Evolutionary conservation across 2,797 vertebrate genomes (phyloP).

Genomic region (Bufotes viridis): DNA sequence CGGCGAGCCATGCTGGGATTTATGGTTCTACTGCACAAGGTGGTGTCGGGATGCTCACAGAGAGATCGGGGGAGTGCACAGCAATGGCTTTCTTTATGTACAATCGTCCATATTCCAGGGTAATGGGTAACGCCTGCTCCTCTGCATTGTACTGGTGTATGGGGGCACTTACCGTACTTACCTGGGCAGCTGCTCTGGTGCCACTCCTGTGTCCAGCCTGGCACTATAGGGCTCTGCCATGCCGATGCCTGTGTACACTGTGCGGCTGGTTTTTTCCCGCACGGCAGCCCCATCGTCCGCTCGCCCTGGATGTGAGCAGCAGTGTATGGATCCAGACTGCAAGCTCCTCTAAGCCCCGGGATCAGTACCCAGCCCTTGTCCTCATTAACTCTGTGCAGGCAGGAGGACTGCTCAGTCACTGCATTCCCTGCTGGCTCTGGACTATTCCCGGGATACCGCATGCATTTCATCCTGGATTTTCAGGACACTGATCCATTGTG

Average conservation of each 20-base stretch:
- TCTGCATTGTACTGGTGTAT: neutral
- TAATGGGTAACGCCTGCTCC: neutral
- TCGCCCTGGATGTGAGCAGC: neutral
- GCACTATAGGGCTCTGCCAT: too few relatives aligned
- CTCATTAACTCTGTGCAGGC: neutral
- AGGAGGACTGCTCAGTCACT: neutral
- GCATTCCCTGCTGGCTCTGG: neutral
- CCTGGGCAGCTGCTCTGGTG: neutral
- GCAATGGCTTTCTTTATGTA: neutral
- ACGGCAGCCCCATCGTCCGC: neutral
- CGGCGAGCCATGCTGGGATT: neutral
- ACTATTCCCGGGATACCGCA: neutral
- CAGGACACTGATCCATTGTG: neutral
- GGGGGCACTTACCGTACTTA: neutral
- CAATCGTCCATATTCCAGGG: neutral
- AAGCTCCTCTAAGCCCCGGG: neutral
- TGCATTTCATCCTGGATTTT: neutral
- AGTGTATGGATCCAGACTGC: neutral
- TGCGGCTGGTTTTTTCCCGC: neutral
- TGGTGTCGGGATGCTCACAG: too few relatives aligned
- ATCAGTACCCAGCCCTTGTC: conserved; percentile 4
- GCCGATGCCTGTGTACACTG: neutral
- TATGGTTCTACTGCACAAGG: neutral
- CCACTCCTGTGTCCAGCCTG: too few relatives aligned
- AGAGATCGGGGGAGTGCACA: too few relatives aligned